Conservation (phyloP, 2,113 vertebrate genomes). For the Progne subis region DNA sequence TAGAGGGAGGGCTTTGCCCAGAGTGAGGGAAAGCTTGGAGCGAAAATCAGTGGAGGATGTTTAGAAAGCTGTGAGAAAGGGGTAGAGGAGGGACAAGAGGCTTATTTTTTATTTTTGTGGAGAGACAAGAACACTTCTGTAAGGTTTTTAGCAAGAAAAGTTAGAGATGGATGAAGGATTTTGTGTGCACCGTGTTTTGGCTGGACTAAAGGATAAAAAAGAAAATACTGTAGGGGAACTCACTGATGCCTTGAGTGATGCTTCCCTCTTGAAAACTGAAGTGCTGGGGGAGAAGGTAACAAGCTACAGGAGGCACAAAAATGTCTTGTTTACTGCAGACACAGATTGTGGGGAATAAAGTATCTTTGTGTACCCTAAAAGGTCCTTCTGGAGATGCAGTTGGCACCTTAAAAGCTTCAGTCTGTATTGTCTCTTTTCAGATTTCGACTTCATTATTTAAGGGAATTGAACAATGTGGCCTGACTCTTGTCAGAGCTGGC, state of each 20-base stretch:
- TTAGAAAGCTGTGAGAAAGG: neutral
- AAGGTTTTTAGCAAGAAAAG: neutral
- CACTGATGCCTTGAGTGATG: neutral
- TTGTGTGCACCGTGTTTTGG: neutral
- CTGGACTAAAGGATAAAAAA: neutral
- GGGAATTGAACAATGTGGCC: neutral
- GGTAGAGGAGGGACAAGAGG: neutral
- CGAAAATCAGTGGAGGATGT: neutral
- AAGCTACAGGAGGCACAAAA: neutral
- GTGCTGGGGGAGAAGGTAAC: neutral
- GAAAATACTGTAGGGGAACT: neutral
- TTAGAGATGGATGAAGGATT: neutral
- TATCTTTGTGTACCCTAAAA: neutral
- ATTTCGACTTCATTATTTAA: neutral
- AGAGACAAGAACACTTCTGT: neutral
- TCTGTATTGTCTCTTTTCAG: neutral
- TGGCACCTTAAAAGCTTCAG: neutral
- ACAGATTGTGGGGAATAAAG: neutral
- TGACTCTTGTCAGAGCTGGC: neutral
- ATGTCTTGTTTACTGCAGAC: neutral
- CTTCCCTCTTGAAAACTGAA: neutral
- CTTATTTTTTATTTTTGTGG: neutral
- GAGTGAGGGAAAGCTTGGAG: neutral
- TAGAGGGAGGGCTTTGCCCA: neutral
- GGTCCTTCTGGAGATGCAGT: neutral